phyloP scores from a whole-genome alignment of 2,888 invertebrate species.

The Lacanobia oleracea region DNA sequence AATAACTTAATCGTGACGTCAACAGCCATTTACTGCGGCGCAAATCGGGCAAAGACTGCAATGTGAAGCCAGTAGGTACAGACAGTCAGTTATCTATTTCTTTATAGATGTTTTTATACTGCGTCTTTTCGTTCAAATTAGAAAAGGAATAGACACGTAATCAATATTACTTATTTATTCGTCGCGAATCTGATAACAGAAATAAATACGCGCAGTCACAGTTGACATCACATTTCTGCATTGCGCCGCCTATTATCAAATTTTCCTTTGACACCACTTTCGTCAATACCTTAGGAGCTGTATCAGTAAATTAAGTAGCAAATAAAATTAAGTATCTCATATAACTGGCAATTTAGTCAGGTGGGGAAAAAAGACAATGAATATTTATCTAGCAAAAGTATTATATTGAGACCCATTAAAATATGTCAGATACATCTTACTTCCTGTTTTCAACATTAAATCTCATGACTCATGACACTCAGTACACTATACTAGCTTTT shows the following conservation, averaged over 20 bases:
- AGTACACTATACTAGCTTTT: slow-evolving; percentile 56
- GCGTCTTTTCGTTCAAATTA: background rate
- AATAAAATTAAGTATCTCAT: slow-evolving; percentile 25
- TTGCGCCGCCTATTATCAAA: background rate
- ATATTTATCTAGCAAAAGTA: slow-evolving; percentile 14
- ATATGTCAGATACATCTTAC: slow-evolving; percentile 33
- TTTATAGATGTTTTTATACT: background rate
- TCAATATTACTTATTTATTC: background rate
- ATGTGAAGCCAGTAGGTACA: background rate
- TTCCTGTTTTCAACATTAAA: slow-evolving; percentile 42
- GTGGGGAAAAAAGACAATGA: slow-evolving; percentile 16
- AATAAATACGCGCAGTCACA: background rate
- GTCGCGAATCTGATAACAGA: background rate
- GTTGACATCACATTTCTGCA: background rate
- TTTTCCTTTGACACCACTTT: slow-evolving; percentile 5
- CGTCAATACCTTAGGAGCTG: slow-evolving; percentile 10
- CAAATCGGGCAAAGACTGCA: slow-evolving; percentile 17
- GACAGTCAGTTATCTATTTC: background rate
- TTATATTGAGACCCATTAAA: slow-evolving; percentile 32
- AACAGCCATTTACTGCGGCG: slow-evolving; percentile 4
- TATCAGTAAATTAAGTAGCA: slow-evolving; percentile 21
- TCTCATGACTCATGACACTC: slow-evolving; percentile 44
- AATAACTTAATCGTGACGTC: slow-evolving; percentile 45
- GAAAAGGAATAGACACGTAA: background rate
- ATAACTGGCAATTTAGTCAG: slow-evolving; percentile 24